Evolutionary conservation across 2,888 invertebrate genomes (phyloP), one percentile per base, ranked within the genome.

Genomic region (Drosophila meridionalis): DNA sequence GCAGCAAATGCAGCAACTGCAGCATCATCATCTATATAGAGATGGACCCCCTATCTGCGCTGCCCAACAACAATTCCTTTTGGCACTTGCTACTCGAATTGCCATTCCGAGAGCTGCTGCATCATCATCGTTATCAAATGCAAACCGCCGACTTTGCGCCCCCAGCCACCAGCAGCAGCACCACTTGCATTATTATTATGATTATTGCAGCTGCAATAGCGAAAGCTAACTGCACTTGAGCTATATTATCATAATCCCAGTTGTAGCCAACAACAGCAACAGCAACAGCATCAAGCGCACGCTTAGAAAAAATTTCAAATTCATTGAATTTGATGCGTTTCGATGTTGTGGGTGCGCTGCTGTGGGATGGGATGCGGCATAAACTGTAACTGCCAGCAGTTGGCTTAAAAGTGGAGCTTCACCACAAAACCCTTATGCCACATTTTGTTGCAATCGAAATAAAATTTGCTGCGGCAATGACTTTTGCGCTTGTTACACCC

Each of bases 171-270:
- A 53, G 47, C 36, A 72, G 32, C 63, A 65, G 50, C 67, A 68
- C 77, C 87, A 76, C 73, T 78, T 75, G 84, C 80, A 72, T 73
- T 81, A 85, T 76, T 87, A 81, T 85, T 85, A 84, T 83, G 79
- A 87, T 81, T 81, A 83, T 81, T 79, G 83, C 87, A 80, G 78
- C 78, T 69, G 69, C 71, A 69, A 69, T 73, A 73, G 78, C 84
- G 77, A 82, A 78, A 79, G 81, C 80, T 83, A 85, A 87, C 88
- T 83, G 88, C 85, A 85, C 77, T 87, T 81, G 82, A 85, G 88
- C 85, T 73, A 82, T 76, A 85, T 85, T 85, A 85, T 87, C 88
- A 85, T 85, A 85, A 85, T 85, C 83, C 86, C 73, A 79, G 71
- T 72, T 69, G 72, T 69, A 81, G 78, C 57, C 82, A 73, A 60